These are phyloP conservation scores for Spea hammondii DNA, from an alignment of 2,797 vertebrate species.

Conservation along the genomic window DNA sequence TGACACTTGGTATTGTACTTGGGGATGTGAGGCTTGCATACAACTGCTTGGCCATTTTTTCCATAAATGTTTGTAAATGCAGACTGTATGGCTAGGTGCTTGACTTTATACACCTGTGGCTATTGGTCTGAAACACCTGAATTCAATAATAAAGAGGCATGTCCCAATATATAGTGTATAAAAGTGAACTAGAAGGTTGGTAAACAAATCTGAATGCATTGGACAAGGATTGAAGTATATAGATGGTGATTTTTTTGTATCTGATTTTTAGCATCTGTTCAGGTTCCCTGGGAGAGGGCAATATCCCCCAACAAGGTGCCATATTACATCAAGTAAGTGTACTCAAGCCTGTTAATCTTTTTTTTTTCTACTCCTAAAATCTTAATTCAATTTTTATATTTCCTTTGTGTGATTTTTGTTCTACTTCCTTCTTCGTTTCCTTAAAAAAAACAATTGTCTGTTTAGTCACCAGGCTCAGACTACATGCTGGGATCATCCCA, in stretches of 20 bases:
- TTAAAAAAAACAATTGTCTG: slow-evolving; percentile 5
- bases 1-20: too few species aligned
- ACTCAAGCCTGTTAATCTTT: neutral
- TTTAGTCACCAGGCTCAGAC: slow-evolving; percentile 95
- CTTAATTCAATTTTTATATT: neutral
- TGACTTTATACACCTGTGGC: too few species aligned
- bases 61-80: too few species aligned
- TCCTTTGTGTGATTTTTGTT: neutral
- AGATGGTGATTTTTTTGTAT: neutral
- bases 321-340: slow-evolving; percentile 98
- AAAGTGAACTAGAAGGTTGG: too few species aligned
- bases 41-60: too few species aligned
- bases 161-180: too few species aligned
- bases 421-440: neutral
- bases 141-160: too few species aligned
- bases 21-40: too few species aligned
- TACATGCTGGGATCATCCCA: slow-evolving; percentile 98
- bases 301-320: slow-evolving; percentile 99
- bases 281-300: slow-evolving; percentile 96
- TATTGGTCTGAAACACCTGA: too few species aligned
- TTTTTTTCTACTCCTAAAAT: too few species aligned
- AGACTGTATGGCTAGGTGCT: too few species aligned
- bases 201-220: too few species aligned
- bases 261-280: slow-evolving; percentile 83
- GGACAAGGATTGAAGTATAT: neutral